A percentile compares a stretch with the other conserved stretches of the same genome.
phyloP scores from a whole-genome alignment of 2,797 vertebrate genomes.

The Novumbra hubbsi region DNA sequence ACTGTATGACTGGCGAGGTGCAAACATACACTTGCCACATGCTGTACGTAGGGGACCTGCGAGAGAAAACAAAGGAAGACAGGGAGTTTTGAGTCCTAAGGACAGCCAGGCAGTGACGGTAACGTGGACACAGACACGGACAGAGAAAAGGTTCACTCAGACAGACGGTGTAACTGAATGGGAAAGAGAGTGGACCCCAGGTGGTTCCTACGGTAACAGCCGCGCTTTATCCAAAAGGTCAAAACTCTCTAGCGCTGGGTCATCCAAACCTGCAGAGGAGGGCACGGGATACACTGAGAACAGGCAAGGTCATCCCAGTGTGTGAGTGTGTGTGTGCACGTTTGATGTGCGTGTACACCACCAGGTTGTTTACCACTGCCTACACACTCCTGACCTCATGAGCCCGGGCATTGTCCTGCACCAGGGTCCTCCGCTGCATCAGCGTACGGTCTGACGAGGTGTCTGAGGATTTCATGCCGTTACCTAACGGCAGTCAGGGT shows the following conservation, averaged over 20 bases:
- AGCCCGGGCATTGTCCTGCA: too few species aligned
- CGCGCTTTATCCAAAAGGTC: constrained; percentile 55
- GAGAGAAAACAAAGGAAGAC: background rate
- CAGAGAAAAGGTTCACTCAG: background rate
- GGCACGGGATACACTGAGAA: constrained; percentile 35
- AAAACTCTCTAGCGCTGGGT: constrained; percentile 45
- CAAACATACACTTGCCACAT: background rate
- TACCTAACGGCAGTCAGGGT: too few species aligned
- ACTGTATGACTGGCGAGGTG: background rate
- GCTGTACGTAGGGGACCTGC: background rate
- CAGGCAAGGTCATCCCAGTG: constrained; percentile 49
- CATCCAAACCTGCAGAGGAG: constrained; percentile 40
- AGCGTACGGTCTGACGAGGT: too few species aligned
- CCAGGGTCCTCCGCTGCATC: too few species aligned
- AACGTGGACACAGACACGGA: background rate
- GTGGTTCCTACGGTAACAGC: constrained; percentile 44
- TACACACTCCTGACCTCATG: too few species aligned
- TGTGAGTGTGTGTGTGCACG: constrained; percentile 18
- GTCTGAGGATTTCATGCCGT: too few species aligned
- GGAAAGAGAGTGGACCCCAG: constrained; percentile 12
- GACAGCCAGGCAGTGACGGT: background rate
- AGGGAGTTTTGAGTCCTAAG: too few species aligned
- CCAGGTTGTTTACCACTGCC: too few species aligned
- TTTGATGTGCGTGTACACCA: too few species aligned
- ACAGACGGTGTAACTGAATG: constrained; percentile 13